Percentiles rank a stretch among this genome's conserved stretches.
Conservation (phyloP, 2,797 vertebrate genomes). For the Galagoides demidoff region DNA sequence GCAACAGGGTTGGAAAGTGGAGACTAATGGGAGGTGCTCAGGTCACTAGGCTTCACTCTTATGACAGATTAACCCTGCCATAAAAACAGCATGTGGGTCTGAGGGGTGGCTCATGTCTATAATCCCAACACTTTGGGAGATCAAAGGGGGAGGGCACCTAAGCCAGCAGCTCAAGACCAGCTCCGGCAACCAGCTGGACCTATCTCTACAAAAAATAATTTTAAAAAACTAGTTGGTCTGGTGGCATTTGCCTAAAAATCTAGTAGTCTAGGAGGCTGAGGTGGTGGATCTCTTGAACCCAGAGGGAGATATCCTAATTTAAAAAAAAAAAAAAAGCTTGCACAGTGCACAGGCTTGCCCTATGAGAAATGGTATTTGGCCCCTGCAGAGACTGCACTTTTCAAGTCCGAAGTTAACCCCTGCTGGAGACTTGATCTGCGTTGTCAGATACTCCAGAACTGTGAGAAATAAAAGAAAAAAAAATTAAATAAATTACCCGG, state of each 20-base stretch:
- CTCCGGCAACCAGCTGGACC: background rate
- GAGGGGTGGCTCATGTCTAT: background rate
- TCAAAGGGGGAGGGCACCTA: background rate
- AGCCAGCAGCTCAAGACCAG: background rate
- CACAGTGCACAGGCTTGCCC: accelerated
- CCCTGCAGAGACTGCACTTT: background rate
- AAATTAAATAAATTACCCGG: background rate
- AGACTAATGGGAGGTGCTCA: background rate
- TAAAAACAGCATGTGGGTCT: background rate
- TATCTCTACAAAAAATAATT: background rate
- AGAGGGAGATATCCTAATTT: background rate
- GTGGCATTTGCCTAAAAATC: background rate
- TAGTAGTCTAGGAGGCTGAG: background rate
- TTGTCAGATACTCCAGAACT: background rate
- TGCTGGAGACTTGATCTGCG: background rate
- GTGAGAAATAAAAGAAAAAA: background rate
- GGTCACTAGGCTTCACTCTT: background rate
- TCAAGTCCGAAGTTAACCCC: background rate
- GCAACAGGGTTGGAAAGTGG: background rate
- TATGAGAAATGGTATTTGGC: background rate
- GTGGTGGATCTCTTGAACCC: background rate
- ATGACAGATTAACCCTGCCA: background rate
- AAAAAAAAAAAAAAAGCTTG: background rate
- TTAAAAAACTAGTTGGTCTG: background rate
- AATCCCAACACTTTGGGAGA: background rate